phyloP scores from a whole-genome alignment of 1,140 invertebrate species.

The Medauroidea extradentata region DNA sequence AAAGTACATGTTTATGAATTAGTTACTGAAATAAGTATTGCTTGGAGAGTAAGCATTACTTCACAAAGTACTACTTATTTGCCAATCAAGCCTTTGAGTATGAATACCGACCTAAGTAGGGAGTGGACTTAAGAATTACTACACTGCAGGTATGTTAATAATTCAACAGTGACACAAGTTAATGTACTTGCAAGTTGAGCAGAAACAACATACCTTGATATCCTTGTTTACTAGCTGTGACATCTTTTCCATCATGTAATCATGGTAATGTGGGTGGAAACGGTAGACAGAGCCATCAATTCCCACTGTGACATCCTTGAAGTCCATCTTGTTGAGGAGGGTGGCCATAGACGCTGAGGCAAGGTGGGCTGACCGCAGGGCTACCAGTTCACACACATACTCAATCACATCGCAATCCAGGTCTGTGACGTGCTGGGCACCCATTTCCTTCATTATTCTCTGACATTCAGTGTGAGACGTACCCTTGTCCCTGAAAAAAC shows the following conservation, averaged over 20 bases:
- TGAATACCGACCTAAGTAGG: too few species aligned
- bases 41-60: too few species aligned
- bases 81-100: too few species aligned
- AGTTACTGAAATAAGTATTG: too few species aligned
- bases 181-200: too few species aligned
- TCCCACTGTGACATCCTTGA: slow-evolving; percentile 87
- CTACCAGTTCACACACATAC: neutral
- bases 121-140: too few species aligned
- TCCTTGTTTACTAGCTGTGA: slow-evolving; percentile 49
- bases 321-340: slow-evolving; percentile 55
- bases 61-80: too few species aligned
- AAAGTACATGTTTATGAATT: too few species aligned
- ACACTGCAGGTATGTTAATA: too few species aligned
- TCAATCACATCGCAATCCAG: neutral
- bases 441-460: neutral
- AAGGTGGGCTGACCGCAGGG: neutral
- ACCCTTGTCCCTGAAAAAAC: too few species aligned
- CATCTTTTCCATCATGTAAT: slow-evolving; percentile 92
- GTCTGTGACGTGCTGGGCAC: neutral
- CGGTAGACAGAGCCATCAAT: slow-evolving; percentile 98
- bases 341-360: slow-evolving; percentile 1
- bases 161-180: too few species aligned
- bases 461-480: too few species aligned
- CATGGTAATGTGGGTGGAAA: slow-evolving; percentile 96
- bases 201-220: slow-evolving; percentile 40